phyloP scores from a whole-genome alignment of 2,888 invertebrate genomes.

The Elgonia sp. region DNA sequence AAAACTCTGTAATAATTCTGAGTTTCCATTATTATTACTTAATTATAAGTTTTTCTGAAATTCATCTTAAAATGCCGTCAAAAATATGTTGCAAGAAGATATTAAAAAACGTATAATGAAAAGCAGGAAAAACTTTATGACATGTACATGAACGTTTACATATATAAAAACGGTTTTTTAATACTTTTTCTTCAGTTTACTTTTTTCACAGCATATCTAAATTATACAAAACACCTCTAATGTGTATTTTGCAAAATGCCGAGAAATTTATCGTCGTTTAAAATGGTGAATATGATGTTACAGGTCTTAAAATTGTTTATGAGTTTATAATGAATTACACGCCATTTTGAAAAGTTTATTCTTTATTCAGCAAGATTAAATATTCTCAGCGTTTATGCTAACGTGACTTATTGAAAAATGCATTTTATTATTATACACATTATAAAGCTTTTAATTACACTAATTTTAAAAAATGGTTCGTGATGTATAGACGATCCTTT shows the following conservation, averaged over 20 bases:
- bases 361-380: too few species aligned
- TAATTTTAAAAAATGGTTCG: too few species aligned
- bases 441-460: too few species aligned
- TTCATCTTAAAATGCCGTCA: background rate
- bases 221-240: background rate
- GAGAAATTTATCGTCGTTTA: background rate
- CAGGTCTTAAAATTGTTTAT: too few species aligned
- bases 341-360: too few species aligned
- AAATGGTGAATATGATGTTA: background rate
- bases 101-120: background rate
- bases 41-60: background rate
- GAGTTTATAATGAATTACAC: too few species aligned
- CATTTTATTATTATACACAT: too few species aligned
- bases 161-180: background rate
- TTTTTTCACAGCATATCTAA: background rate
- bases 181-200: constrained; percentile 9
- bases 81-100: constrained; percentile 1
- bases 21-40: background rate
- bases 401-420: too few species aligned
- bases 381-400: too few species aligned
- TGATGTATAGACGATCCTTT: too few species aligned
- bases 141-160: constrained; percentile 4
- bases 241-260: background rate
- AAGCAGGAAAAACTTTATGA: background rate
- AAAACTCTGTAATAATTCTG: background rate